These are phyloP conservation scores for Scaptodrosophila lebanonensis DNA, from an alignment of 1,140 invertebrate genomes.

Conservation along the genomic window DNA sequence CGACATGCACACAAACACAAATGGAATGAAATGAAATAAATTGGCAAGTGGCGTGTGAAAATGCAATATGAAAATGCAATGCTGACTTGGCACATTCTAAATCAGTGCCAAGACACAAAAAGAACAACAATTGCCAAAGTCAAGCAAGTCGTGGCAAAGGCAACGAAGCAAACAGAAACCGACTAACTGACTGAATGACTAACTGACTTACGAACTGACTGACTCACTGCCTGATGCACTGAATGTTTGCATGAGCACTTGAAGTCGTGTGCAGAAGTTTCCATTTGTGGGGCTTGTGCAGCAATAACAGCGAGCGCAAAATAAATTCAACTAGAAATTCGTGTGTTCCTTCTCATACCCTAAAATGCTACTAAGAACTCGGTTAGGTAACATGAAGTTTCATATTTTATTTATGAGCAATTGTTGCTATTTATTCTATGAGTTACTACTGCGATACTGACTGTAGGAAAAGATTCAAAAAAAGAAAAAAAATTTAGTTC, in stretches of 20 bases:
- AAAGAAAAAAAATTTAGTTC: too few species aligned
- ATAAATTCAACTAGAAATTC: too few species aligned
- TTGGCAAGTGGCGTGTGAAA: slow-evolving; percentile 5
- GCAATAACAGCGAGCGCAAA: not conserved
- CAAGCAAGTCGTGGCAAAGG: slow-evolving; percentile 27
- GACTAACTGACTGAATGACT: slow-evolving; percentile 35
- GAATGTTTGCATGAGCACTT: slow-evolving; percentile 50
- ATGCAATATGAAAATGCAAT: too few species aligned
- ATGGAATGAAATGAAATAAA: not conserved
- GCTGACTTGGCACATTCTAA: not conserved
- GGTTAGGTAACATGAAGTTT: too few species aligned
- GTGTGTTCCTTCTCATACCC: too few species aligned
- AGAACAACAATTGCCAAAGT: slow-evolving; percentile 54
- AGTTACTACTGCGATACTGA: too few species aligned
- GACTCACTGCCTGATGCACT: slow-evolving; percentile 63
- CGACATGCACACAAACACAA: slow-evolving; percentile 10
- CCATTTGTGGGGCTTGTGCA: slow-evolving; percentile 33
- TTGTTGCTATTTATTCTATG: too few species aligned
- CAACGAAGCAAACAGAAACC: too few species aligned
- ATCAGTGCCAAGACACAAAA: slow-evolving; percentile 29
- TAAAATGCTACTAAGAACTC: too few species aligned
- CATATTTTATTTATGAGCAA: too few species aligned
- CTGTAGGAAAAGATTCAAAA: too few species aligned
- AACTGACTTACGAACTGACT: slow-evolving; percentile 8
- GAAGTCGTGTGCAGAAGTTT: too few species aligned